Conservation (phyloP, 2,888 invertebrate genomes). For the Dichetophora obliterata region DNA sequence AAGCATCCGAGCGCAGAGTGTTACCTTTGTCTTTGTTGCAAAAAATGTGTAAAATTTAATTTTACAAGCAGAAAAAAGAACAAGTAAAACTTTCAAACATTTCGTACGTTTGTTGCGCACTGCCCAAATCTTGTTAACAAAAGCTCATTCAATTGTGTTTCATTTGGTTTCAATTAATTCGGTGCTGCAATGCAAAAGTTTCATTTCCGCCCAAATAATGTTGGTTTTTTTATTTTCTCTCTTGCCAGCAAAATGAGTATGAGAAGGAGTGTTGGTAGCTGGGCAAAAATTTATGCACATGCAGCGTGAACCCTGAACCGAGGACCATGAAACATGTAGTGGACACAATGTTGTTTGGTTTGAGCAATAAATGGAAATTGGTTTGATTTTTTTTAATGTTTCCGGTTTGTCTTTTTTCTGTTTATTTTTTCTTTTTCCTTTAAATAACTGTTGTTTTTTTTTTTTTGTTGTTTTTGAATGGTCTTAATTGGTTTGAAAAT, state of each 20-base stretch:
- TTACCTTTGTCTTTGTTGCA: too few relatives aligned
- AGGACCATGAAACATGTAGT: slow-evolving; percentile 1
- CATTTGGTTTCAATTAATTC: slow-evolving; percentile 31
- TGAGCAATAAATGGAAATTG: not conserved
- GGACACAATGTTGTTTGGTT: not conserved
- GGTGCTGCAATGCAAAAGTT: slow-evolving; percentile 2
- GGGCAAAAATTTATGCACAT: slow-evolving; percentile 23
- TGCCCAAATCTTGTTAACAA: slow-evolving; percentile 20
- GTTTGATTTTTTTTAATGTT: not conserved
- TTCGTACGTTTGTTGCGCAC: not conserved
- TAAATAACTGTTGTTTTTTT: not conserved
- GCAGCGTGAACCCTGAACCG: slow-evolving; percentile 30
- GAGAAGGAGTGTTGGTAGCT: not conserved
- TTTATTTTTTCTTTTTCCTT: not conserved
- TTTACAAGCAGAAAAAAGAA: too few relatives aligned
- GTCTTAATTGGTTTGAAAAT: slow-evolving; percentile 10
- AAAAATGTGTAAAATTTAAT: too few relatives aligned
- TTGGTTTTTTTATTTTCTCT: not conserved
- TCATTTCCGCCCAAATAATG: slow-evolving; percentile 31
- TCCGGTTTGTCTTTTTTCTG: not conserved
- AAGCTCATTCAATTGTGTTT: slow-evolving; percentile 19
- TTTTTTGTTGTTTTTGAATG: slow-evolving; percentile 1
- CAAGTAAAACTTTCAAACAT: too few relatives aligned
- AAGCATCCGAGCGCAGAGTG: too few relatives aligned
- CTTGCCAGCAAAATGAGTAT: not conserved